These are phyloP conservation scores for Silurus glanis DNA, from an alignment of 2,113 vertebrate genomes.

Conservation along the genomic window DNA sequence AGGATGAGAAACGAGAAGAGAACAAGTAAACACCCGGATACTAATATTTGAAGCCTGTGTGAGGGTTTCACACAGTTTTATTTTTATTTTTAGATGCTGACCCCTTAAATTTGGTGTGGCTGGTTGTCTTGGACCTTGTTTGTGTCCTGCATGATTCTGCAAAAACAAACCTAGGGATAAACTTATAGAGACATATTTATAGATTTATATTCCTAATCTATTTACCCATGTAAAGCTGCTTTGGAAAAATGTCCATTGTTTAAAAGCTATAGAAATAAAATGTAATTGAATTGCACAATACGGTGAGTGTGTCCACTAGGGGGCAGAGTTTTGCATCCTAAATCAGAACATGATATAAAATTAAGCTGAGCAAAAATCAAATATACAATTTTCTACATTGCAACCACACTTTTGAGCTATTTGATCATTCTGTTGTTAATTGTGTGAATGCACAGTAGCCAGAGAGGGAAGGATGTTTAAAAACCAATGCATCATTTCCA, in stretches of 20 bases:
- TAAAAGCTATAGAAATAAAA: no score
- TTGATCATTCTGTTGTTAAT: background rate
- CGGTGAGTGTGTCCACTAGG: background rate
- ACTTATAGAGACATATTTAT: no score
- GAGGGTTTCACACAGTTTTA: background rate
- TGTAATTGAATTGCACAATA: no score
- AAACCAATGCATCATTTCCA: background rate
- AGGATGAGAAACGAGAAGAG: conserved; percentile 70
- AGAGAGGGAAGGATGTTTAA: background rate
- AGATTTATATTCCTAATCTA: no score
- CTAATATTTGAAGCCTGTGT: background rate
- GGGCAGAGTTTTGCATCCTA: background rate
- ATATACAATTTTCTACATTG: background rate
- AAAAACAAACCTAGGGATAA: no score
- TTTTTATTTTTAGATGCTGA: background rate
- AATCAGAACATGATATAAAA: background rate
- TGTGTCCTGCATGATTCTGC: no score
- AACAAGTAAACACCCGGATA: conserved; percentile 69
- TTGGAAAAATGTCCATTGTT: no score
- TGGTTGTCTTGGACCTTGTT: background rate
- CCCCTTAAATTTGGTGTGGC: background rate
- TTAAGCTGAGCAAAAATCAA: background rate
- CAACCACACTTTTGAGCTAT: background rate
- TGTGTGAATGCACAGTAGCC: background rate
- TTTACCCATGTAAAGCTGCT: no score